These are phyloP conservation scores for Phenganax marumi DNA, from an alignment of 92 coral and sea anemone genomes.

Conservation along the genomic window DNA sequence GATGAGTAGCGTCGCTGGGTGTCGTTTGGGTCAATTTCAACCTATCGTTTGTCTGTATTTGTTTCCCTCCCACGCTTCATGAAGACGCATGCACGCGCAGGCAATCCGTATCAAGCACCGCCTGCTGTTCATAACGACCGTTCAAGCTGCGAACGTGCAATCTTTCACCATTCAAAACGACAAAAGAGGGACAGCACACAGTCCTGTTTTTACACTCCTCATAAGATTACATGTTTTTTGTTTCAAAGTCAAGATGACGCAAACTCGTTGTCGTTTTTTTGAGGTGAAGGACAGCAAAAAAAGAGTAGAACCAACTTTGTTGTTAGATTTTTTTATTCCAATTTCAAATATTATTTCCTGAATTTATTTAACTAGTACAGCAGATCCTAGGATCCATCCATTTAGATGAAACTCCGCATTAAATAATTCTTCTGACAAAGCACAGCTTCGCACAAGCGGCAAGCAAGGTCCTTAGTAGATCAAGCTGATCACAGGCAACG, in stretches of 20 bases:
- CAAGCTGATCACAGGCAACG: no score
- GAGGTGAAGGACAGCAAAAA: not conserved
- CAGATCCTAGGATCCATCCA: no score
- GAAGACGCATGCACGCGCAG: not conserved
- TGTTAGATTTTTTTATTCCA: no score
- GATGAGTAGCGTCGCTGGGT: conserved; percentile 12
- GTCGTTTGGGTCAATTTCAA: conserved; percentile 37
- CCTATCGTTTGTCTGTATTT: conserved; percentile 27
- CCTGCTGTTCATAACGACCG: not conserved
- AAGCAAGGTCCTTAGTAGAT: no score
- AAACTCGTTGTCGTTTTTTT: not conserved
- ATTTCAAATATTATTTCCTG: no score
- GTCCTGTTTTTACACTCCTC: not conserved
- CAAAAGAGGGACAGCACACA: not conserved
- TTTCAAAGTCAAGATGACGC: not conserved
- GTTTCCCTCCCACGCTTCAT: conserved; percentile 16
- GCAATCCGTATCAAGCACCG: not conserved
- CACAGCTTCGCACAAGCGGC: no score
- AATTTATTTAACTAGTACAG: no score
- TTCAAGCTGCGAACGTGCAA: not conserved
- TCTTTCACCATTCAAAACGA: not conserved
- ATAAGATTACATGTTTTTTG: not conserved
- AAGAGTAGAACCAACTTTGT: not conserved
- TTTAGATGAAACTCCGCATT: no score
- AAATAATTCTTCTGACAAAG: no score